Base-by-base conservation (phyloP, 2,113 vertebrate species). In the Kobus ellipsiprymnus region DNA sequence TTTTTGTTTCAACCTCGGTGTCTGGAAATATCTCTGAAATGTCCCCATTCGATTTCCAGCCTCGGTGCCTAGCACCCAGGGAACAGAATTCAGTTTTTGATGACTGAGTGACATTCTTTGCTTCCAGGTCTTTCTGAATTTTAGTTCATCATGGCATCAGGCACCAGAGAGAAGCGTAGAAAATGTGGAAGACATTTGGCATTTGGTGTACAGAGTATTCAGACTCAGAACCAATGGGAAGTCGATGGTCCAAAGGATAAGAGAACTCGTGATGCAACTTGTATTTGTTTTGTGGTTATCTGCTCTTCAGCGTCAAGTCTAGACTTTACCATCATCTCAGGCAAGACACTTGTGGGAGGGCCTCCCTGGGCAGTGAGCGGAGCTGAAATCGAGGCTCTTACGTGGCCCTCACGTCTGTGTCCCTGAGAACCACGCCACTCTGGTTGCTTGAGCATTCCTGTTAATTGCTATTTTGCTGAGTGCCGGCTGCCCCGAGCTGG, bases 11-110 rank as follows among this genome's bases (percentile, higher is more conserved):
- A 92, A 67, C 2, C 21, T 29, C 46, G 19, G 36, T 59, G 59
- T 15, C 67, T 91, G 50, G 57, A 86, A 95, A 91, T 84, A 71
- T 77, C 57, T 90, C 77, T 91, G 80, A 85, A 91, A 94, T 52
- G 94, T 93, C 27, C 96, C 64, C 54, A 88, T 93, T 95, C 27
- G 50, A 93, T 94, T 87, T 96, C 86, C 64, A n/a, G 91, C 77
- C 52, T 85, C 29, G 14, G 77, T 85, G 74, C 92, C 36, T 6
- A 25, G 82, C 54, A 48, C 52, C 82, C 36, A 77, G 83, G 77
- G 92, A 91, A 88, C 13, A 93, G 86, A 97, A 96, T 93, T 93
- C 92, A 84, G 95, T 96, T 93, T 94, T 67, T 25, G 36, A 88
- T 48, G 48, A 74, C 48, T 64, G 93, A 94, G 87, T 44, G 83